A percentile compares a stretch with the other conserved stretches of the same genome.
These are phyloP conservation scores for Drosophila kambysellisi DNA, from an alignment of 2,888 invertebrate species.

Conservation along the genomic window DNA sequence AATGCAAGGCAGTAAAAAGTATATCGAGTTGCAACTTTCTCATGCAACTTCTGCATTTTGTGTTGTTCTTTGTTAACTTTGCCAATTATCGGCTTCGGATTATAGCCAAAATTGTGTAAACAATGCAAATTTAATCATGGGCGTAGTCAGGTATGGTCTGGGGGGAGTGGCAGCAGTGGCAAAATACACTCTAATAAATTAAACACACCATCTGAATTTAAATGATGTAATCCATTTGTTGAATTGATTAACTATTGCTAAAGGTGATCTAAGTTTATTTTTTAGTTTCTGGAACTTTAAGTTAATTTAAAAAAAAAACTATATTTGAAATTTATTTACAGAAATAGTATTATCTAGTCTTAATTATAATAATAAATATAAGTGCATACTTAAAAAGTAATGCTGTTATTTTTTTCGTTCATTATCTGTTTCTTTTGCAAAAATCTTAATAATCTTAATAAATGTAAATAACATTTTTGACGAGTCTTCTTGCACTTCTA, in stretches of 20 bases:
- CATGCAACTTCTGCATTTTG: background rate
- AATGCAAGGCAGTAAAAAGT: background rate
- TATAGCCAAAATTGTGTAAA: too few species aligned
- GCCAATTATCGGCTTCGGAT: slow-evolving; percentile 11
- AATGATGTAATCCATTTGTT: background rate
- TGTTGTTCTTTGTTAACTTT: too few species aligned
- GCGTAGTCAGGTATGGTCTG: too few species aligned
- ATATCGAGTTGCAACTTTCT: too few species aligned
- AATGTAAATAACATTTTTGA: too few species aligned
- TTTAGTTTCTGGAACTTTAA: too few species aligned
- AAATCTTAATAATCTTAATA: background rate
- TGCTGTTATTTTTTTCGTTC: background rate
- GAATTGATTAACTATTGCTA: too few species aligned
- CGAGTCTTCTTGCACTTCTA: background rate
- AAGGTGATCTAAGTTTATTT: too few species aligned
- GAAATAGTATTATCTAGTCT: background rate
- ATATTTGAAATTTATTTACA: background rate
- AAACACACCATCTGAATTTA: background rate
- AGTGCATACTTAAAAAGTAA: background rate
- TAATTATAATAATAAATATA: background rate
- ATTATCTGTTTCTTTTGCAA: too few species aligned
- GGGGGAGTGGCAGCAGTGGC: background rate
- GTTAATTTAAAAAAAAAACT: background rate
- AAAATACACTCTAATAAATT: background rate
- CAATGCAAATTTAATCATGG: too few species aligned